These are phyloP conservation scores for Cyphomyrus plagiostoma DNA, from an alignment of 2,113 vertebrate genomes.

Conservation along the genomic window DNA sequence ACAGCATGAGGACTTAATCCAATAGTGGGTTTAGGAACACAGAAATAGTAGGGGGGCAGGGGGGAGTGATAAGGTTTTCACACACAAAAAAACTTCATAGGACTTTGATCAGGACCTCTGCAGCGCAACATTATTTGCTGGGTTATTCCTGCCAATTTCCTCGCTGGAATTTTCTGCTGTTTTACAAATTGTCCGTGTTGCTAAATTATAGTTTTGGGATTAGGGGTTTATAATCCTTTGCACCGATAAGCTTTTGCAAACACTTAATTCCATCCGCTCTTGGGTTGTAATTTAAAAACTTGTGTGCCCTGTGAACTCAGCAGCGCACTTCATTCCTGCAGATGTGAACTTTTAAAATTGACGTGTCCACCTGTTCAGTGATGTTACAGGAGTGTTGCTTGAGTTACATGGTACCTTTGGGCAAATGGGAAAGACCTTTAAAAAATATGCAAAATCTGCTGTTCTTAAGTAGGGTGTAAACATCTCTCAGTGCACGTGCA, in stretches of 20 bases:
- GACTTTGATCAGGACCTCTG: not conserved
- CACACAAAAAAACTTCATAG: not conserved
- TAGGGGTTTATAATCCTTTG: constrained; percentile 29
- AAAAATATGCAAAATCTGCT: not conserved
- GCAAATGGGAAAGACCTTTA: not conserved
- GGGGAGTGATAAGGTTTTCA: not conserved
- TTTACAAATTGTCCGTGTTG: constrained; percentile 34
- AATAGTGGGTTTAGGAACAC: not conserved
- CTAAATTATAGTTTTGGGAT: constrained; percentile 41
- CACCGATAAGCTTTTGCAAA: constrained; percentile 42
- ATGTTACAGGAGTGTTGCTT: not conserved
- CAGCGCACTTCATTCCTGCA: not conserved
- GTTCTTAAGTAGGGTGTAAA: not conserved
- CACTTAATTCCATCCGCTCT: constrained; percentile 43
- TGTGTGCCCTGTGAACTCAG: not conserved
- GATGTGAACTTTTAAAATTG: not conserved
- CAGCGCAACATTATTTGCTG: constrained; percentile 22
- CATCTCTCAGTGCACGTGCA: not conserved
- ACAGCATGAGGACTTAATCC: constrained; percentile 6
- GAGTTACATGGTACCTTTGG: not conserved
- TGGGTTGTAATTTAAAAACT: constrained; percentile 34
- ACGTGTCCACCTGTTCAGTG: not conserved
- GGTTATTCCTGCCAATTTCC: constrained; percentile 36
- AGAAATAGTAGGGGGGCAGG: not conserved
- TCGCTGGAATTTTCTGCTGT: constrained; percentile 24